Percentiles rank a stretch among this genome's conserved stretches.
phyloP scores from a whole-genome alignment of 2,888 invertebrate genomes.

The Apamea crenata region DNA sequence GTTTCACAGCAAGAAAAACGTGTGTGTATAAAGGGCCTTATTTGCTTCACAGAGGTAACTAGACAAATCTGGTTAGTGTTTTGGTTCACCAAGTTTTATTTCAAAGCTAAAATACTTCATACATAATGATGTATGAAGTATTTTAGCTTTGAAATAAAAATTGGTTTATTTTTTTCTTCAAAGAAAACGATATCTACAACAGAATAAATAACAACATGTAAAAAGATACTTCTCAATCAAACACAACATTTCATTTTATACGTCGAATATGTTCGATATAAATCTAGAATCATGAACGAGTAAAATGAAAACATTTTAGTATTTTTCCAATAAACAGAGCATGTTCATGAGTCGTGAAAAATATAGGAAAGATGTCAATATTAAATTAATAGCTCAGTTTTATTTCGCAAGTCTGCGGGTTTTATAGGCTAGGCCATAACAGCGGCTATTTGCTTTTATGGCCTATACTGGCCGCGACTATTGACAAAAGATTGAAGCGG shows the following conservation, averaged over 20 bases:
- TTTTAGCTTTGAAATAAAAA: not conserved
- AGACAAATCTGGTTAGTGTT: not conserved
- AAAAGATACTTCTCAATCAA: slow-evolving; percentile 20
- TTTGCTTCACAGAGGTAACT: not conserved
- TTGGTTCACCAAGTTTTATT: not conserved
- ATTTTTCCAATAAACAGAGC: slow-evolving; percentile 29
- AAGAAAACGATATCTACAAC: not conserved
- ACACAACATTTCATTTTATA: slow-evolving; percentile 17
- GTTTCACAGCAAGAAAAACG: no score
- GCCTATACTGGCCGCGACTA: slow-evolving; percentile 34
- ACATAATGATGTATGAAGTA: not conserved
- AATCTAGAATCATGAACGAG: slow-evolving; percentile 27
- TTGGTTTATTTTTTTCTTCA: not conserved
- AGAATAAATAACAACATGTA: slow-evolving; percentile 8
- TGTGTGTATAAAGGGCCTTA: not conserved
- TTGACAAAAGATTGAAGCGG: slow-evolving; percentile 48
- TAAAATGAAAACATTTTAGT: slow-evolving; percentile 34
- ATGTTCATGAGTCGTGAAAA: slow-evolving; percentile 43
- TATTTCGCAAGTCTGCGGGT: slow-evolving; percentile 48
- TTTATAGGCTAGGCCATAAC: slow-evolving; percentile 55
- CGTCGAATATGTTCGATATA: slow-evolving; percentile 27
- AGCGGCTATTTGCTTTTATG: slow-evolving; percentile 53
- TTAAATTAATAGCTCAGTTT: slow-evolving; percentile 58
- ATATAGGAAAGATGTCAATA: slow-evolving; percentile 47
- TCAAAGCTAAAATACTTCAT: not conserved